Percentiles rank a stretch among this genome's conserved stretches.
Evolutionary conservation across 1,140 invertebrate genomes (phyloP).

Genomic region (Lepeophtheirus salmonis): DNA sequence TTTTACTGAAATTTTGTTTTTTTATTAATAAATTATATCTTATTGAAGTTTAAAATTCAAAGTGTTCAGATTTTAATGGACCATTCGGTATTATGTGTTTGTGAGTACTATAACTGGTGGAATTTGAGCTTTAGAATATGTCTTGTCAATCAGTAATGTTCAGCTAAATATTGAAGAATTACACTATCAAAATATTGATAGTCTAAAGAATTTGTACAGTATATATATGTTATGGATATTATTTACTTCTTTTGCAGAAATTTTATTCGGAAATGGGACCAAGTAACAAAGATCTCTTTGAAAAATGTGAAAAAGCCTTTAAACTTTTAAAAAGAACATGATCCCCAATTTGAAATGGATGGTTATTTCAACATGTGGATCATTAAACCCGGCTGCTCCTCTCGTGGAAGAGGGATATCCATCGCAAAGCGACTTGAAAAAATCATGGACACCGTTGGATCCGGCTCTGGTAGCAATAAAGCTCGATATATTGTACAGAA

Average conservation of each 20-base stretch:
- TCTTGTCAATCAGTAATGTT: too few relatives aligned
- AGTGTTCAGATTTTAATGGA: too few relatives aligned
- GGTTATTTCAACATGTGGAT: slow-evolving; percentile 80
- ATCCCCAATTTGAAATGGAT: slow-evolving; percentile 56
- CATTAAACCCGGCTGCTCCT: slow-evolving; percentile 80
- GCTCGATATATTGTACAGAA: slow-evolving; percentile 79
- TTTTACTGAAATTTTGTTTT: too few relatives aligned
- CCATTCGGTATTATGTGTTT: too few relatives aligned
- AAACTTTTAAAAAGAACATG: slow-evolving; percentile 25
- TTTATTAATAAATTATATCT: too few relatives aligned
- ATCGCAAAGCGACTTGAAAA: slow-evolving; percentile 43
- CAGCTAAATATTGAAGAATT: too few relatives aligned
- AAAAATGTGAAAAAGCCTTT: slow-evolving; percentile 29
- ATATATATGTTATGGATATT: neutral
- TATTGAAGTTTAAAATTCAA: too few relatives aligned
- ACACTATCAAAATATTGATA: too few relatives aligned
- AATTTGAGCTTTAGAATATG: too few relatives aligned
- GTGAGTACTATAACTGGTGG: too few relatives aligned
- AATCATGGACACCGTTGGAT: slow-evolving; percentile 20
- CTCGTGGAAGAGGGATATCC: slow-evolving; percentile 68
- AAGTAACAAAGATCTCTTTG: neutral
- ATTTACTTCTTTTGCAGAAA: neutral
- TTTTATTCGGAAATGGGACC: neutral
- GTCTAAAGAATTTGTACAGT: too few relatives aligned
- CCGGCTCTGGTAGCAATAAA: slow-evolving; percentile 31